A percentile compares a stretch with the other conserved stretches of the same genome.
Evolutionary conservation across 1,140 invertebrate species (phyloP).

Genomic region (Forficula auricularia): DNA sequence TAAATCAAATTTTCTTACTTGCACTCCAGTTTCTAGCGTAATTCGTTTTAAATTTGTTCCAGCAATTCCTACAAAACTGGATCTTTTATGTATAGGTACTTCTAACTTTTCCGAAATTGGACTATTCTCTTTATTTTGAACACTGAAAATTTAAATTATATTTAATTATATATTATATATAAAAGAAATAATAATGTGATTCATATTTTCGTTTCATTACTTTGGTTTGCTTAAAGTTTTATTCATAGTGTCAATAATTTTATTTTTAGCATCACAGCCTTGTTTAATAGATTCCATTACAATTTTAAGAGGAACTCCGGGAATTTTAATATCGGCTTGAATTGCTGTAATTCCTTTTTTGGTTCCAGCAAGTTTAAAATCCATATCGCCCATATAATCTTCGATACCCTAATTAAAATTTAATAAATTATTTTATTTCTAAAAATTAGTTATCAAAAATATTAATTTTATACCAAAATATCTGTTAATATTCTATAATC

Average conservation of each 20-base stretch:
- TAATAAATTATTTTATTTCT: too few relatives aligned
- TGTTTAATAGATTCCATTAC: slow-evolving; percentile 69
- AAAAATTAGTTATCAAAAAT: too few relatives aligned
- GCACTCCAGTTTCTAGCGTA: slow-evolving; percentile 68
- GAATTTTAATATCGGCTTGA: slow-evolving; percentile 86
- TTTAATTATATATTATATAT: too few relatives aligned
- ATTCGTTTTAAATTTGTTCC: slow-evolving; percentile 76
- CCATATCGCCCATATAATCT: slow-evolving; percentile 98
- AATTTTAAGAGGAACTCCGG: slow-evolving; percentile 74
- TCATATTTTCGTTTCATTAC: too few relatives aligned
- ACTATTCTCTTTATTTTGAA: slow-evolving; percentile 58
- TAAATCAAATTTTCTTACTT: too few relatives aligned
- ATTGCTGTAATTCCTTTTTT: slow-evolving; percentile 81
- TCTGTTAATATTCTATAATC: slow-evolving; percentile 82
- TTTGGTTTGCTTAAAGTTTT: slow-evolving; percentile 44
- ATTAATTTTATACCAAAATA: slow-evolving; percentile 75
- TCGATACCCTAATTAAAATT: slow-evolving; percentile 63
- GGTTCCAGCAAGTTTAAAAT: slow-evolving; percentile 94
- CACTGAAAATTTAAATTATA: too few relatives aligned
- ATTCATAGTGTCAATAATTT: slow-evolving; percentile 75
- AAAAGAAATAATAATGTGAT: too few relatives aligned
- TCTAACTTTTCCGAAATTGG: slow-evolving; percentile 70
- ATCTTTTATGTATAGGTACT: slow-evolving; percentile 63
- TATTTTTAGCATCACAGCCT: slow-evolving; percentile 50
- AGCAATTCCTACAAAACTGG: slow-evolving; percentile 66